Evolutionary conservation across 2,888 invertebrate genomes (phyloP).

Genomic region (Calameuta idolon): DNA sequence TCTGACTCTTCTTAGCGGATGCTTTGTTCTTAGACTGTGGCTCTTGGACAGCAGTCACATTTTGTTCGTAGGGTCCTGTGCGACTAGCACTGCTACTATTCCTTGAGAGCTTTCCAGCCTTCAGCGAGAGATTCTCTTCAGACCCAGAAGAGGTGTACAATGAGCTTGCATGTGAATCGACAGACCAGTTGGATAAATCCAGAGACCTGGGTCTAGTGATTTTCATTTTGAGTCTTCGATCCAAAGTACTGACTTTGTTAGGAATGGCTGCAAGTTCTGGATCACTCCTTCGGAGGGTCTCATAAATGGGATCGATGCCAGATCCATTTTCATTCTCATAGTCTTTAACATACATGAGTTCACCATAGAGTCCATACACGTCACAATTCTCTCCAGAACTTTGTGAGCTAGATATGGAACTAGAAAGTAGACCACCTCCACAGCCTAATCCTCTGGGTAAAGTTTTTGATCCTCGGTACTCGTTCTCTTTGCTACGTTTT

Average conservation of each 20-base stretch:
- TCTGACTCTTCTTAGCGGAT: conserved; percentile 66
- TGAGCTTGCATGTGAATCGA: conserved; percentile 85
- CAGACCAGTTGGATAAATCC: conserved; percentile 89
- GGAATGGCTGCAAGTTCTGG: conserved; percentile 88
- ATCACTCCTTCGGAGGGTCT: conserved; percentile 82
- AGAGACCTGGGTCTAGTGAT: conserved; percentile 84
- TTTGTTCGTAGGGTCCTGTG: conserved; percentile 68
- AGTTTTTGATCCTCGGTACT: conserved; percentile 81
- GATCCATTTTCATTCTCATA: conserved; percentile 84
- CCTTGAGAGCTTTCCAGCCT: conserved; percentile 75
- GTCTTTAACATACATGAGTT: conserved; percentile 89
- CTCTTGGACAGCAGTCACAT: conserved; percentile 48
- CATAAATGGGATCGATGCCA: conserved; percentile 79
- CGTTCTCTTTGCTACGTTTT: conserved; percentile 71
- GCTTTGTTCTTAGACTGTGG: conserved; percentile 60
- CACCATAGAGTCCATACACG: conserved; percentile 90
- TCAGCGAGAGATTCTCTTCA: conserved; percentile 83
- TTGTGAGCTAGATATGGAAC: conserved; percentile 72
- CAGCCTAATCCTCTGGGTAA: conserved; percentile 80
- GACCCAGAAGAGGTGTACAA: conserved; percentile 88
- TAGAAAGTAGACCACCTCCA: conserved; percentile 70
- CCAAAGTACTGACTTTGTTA: conserved; percentile 84
- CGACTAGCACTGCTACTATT: conserved; percentile 84
- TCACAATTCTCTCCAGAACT: conserved; percentile 79
- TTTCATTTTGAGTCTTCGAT: conserved; percentile 84